Percentiles rank a stretch among this genome's conserved stretches.
phyloP scores from a whole-genome alignment of 2,113 vertebrate genomes.

The Halichoerus grypus region DNA sequence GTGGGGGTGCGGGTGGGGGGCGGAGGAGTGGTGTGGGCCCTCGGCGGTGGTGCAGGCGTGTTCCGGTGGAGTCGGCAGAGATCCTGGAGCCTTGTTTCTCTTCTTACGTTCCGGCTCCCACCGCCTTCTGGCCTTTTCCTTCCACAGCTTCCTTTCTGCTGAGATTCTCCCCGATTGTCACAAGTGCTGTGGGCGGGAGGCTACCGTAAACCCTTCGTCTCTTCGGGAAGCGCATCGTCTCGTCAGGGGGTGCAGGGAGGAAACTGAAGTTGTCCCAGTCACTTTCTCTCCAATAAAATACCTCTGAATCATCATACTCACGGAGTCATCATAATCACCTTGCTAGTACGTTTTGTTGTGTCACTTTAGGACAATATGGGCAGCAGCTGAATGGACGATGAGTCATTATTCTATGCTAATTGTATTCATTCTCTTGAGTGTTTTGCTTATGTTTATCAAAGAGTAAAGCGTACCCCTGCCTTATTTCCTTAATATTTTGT shows the following conservation, averaged over 20 bases:
- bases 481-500: not conserved
- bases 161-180: not conserved
- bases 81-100: not conserved
- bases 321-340: not conserved
- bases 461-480: not conserved
- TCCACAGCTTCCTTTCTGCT: not conserved
- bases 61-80: too few species aligned
- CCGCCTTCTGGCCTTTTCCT: not conserved
- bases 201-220: not conserved
- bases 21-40: not conserved
- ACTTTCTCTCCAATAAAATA: not conserved
- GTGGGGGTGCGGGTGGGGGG: not conserved
- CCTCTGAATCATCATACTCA: too few species aligned
- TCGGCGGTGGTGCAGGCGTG: too few species aligned
- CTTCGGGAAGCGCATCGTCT: not conserved
- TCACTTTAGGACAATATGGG: not conserved
- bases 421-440: not conserved
- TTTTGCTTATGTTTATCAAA: not conserved
- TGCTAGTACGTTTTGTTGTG: not conserved
- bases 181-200: not conserved
- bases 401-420: not conserved
- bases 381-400: not conserved
- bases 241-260: not conserved
- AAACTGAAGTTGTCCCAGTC: not conserved
- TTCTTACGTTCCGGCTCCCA: not conserved